These are phyloP conservation scores for Crocuta crocuta DNA, from an alignment of 2,113 vertebrate genomes.

Conservation along the genomic window DNA sequence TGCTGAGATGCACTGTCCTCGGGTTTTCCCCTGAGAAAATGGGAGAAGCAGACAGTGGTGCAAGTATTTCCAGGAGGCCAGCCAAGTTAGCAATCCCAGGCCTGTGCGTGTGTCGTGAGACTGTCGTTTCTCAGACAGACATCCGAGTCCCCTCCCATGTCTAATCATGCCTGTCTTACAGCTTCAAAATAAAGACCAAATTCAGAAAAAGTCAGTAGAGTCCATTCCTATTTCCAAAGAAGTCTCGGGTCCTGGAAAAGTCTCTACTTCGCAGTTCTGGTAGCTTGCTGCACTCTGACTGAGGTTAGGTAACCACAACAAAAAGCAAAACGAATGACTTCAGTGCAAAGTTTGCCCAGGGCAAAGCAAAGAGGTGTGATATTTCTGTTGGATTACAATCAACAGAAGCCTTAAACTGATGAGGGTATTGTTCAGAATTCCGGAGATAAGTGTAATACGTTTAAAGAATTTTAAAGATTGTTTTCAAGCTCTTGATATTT, in stretches of 20 bases:
- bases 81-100: slow-evolving; percentile 50
- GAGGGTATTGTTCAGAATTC: slow-evolving; percentile 41
- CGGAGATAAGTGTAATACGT: neutral
- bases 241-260: neutral
- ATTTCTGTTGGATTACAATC: slow-evolving; percentile 67
- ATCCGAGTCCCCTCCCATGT: slow-evolving; percentile 28
- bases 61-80: slow-evolving; percentile 60
- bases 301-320: slow-evolving; percentile 68
- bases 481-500: slow-evolving; percentile 48
- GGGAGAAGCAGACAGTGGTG: neutral
- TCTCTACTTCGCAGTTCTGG: slow-evolving; percentile 25
- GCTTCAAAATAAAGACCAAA: slow-evolving; percentile 53
- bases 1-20: neutral
- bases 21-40: slow-evolving; percentile 49
- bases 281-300: neutral
- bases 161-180: neutral
- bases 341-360: slow-evolving; percentile 50
- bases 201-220: neutral
- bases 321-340: slow-evolving; percentile 58
- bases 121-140: slow-evolving; percentile 39
- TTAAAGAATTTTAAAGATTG: neutral
- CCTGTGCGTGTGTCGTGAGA: neutral
- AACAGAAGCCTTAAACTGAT: slow-evolving; percentile 32
- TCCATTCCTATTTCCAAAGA: slow-evolving; percentile 39
- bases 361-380: slow-evolving; percentile 68